Evolutionary conservation across 2,797 vertebrate genomes (phyloP).

Genomic region (Mormyrus hasselquistii): DNA sequence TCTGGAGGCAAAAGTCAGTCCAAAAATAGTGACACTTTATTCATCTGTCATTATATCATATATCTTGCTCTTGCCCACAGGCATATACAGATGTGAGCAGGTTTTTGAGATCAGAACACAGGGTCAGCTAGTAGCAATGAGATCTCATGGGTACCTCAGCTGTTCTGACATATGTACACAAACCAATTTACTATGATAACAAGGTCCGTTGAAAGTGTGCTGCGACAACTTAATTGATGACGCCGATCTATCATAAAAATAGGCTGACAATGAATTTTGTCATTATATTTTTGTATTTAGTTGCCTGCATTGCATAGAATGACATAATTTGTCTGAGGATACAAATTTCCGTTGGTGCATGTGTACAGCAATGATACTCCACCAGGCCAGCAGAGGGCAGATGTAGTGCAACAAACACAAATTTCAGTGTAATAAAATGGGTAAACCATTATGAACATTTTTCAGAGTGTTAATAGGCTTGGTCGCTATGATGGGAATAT

Average conservation of each 20-base stretch:
- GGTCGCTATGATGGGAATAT: background rate
- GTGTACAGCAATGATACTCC: background rate
- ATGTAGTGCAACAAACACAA: background rate
- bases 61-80: background rate
- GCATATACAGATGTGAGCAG: background rate
- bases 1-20: background rate
- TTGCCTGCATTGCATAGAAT: background rate
- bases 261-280: background rate
- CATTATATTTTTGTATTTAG: background rate
- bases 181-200: background rate
- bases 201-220: background rate
- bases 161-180: background rate
- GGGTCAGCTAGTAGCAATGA: background rate
- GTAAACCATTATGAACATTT: background rate
- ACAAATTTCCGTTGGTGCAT: background rate
- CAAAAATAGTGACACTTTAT: background rate
- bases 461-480: background rate
- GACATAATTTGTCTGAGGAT: background rate
- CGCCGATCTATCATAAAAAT: background rate
- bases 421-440: background rate
- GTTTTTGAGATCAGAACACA: background rate
- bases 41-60: background rate
- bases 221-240: background rate
- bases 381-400: background rate
- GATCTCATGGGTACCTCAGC: background rate